Conservation (phyloP, 2,888 invertebrate genomes). For the Atethmia centrago region DNA sequence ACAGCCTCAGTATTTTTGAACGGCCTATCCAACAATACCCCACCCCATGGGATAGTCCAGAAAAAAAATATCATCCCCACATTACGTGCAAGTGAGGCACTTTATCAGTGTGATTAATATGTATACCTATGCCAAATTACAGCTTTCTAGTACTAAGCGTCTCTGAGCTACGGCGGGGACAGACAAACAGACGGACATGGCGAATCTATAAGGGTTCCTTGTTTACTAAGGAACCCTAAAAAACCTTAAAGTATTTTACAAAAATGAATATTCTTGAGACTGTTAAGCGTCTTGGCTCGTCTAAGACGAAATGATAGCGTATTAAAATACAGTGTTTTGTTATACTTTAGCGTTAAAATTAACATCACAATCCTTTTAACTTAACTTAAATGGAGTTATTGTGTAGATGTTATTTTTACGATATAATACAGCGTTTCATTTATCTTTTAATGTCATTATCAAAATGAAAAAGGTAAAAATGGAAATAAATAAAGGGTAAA, state of each 20-base stretch:
- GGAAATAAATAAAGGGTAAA: not conserved
- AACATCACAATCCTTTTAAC: slow-evolving; percentile 37
- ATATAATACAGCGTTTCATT: not conserved
- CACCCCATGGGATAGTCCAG: too few relatives aligned
- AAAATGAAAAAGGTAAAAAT: not conserved
- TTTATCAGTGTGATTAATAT: too few relatives aligned
- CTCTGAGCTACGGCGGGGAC: too few relatives aligned
- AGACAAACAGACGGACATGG: too few relatives aligned
- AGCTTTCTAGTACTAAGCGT: too few relatives aligned
- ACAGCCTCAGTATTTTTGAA: too few relatives aligned
- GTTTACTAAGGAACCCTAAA: too few relatives aligned
- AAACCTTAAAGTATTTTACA: slow-evolving; percentile 27
- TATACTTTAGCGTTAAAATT: slow-evolving; percentile 21
- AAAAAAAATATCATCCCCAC: too few relatives aligned
- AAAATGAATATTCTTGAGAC: slow-evolving; percentile 25
- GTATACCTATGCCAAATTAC: too few relatives aligned
- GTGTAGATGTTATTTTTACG: slow-evolving; percentile 10
- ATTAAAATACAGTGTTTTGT: slow-evolving; percentile 28
- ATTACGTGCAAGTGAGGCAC: too few relatives aligned
- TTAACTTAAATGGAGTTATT: slow-evolving; percentile 15
- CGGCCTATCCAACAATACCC: too few relatives aligned
- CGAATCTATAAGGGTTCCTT: too few relatives aligned
- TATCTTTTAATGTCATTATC: slow-evolving; percentile 7
- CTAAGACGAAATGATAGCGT: slow-evolving; percentile 26
- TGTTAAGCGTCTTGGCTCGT: slow-evolving; percentile 11